Evolutionary conservation across 2,888 invertebrate genomes (phyloP), one percentile per base, ranked within the genome.

Genomic region (Acronicta alni): DNA sequence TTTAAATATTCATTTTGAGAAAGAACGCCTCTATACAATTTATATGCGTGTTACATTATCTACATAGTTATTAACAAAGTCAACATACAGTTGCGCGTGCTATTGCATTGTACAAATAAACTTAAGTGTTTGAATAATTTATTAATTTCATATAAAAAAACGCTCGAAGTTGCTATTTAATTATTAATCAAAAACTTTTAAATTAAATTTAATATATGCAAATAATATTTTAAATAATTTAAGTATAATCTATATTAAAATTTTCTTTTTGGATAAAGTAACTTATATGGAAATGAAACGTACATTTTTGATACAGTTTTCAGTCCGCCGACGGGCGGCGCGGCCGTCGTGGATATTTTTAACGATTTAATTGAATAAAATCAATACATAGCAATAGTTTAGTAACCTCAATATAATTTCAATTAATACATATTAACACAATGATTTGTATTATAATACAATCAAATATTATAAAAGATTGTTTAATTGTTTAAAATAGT

Each of bases 61-160:
- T 72, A n/a, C n/a, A n/a, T n/a, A 63, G 64, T 57, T 71, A 66
- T 66, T 72, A 75, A 73, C 68, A 64, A 43, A 47, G 75, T 70
- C 60, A 82, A 79, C 81, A 83, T 42, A 84, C 81, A 81, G 87
- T 82, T 84, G 87, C 91, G 84, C 90, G 89, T 89, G 90, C 88
- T 84, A 84, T 89, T 89, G 84, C 87, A 86, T 85, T 89, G 77
- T 72, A 80, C 82, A 91, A 90, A 90, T 88, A 90, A 70, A 74
- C 67, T 67, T 54, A 65, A 59, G 51, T 78, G 78, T 73, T 75
- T 76, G 56, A 47, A 63, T 69, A 58, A 70, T 70, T 72, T 65
- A 77, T 74, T 67, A 79, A 67, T 75, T 61, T 64, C 69, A 71
- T 75, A 60, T 64, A 68, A 58, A 17, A 20, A 49, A n/a, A 37